Base-by-base conservation (phyloP, 30 jellyfish, hydroid and myxozoan genomes). In the Cassiopea andromeda region DNA sequence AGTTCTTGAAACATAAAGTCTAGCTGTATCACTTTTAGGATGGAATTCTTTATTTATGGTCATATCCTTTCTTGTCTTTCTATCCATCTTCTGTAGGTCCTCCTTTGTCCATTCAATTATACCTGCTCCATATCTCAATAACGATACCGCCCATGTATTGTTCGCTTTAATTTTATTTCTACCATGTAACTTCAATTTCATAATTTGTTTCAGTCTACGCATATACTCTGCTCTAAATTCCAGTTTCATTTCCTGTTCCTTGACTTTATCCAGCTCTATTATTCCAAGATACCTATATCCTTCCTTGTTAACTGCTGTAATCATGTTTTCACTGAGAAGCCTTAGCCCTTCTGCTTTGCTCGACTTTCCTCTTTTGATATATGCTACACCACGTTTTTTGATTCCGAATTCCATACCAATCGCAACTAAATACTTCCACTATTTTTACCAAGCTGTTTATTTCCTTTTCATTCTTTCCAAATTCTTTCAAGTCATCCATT, bases 401-500 rank as follows among this genome's bases (percentile, higher is more conserved):
- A 69, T 38, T 38, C 91, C 91, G n/a, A 82, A 61, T 67, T 45
- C 85, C 91, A 82, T 70, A 19, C 74, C 71, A 45, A 82, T 70
- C 14, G 38, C 38, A 27, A 27, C 82, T 16, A 1, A 73, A 16
- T 44, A 48, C 82, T 0, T 73, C 19, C 59, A 73, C 82, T 5
- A 59, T 27, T 1, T 18, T 13, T 13, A 73, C 59, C 7, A 73
- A 44, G 58, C 19, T 64, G 15, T 64, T 27, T 2, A 64, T 64
- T 17, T 64, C 43, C 19, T 64, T 64, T 27, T 64, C 2, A 17
- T 64, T 64, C 73, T 13, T 64, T 9, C 43, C 73, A 64, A 64
- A 64, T 17, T 5, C 43, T 17, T 64, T 64, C 73, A 64, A 64
- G 43, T 64, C 43, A 64, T 64, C 73, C 73, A 64, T 64, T 2